These are phyloP conservation scores for Ennomos quercinarius DNA, from an alignment of 2,888 invertebrate species.

Conservation along the genomic window DNA sequence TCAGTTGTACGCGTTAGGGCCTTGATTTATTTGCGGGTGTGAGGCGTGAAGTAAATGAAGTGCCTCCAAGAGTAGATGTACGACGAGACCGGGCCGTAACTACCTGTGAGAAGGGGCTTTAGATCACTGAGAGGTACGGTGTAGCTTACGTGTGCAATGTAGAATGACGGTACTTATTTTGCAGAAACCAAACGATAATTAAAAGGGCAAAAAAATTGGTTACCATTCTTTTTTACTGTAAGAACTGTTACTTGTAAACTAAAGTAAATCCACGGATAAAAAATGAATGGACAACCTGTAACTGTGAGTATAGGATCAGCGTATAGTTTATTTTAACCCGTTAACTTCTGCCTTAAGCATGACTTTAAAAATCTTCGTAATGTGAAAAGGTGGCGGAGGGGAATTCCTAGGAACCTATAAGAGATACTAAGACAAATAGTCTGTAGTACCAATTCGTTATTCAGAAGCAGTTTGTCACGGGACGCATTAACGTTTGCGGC, in stretches of 20 bases:
- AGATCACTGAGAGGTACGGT: slow-evolving; percentile 44
- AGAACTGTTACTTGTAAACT: too few species aligned
- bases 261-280: too few species aligned
- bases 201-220: too few species aligned
- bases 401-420: slow-evolving; percentile 38
- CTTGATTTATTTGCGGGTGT: slow-evolving; percentile 83
- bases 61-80: slow-evolving; percentile 76
- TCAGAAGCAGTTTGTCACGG: slow-evolving; percentile 61
- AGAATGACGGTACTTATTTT: not conserved
- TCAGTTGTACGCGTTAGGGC: slow-evolving; percentile 60
- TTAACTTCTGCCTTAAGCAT: not conserved
- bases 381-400: slow-evolving; percentile 17
- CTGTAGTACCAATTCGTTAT: slow-evolving; percentile 53
- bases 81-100: slow-evolving; percentile 67
- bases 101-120: slow-evolving; percentile 54
- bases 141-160: slow-evolving; percentile 28
- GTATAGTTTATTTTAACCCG: too few species aligned
- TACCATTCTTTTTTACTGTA: too few species aligned
- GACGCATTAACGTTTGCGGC: slow-evolving; percentile 59
- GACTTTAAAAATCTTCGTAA: slow-evolving; percentile 8
- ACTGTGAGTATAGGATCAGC: too few species aligned
- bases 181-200: too few species aligned
- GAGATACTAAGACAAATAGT: slow-evolving; percentile 40
- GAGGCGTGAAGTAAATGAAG: slow-evolving; percentile 83
- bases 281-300: too few species aligned